These are phyloP conservation scores for Vulpes ferrilata DNA, from an alignment of 2,113 vertebrate species.

Conservation along the genomic window DNA sequence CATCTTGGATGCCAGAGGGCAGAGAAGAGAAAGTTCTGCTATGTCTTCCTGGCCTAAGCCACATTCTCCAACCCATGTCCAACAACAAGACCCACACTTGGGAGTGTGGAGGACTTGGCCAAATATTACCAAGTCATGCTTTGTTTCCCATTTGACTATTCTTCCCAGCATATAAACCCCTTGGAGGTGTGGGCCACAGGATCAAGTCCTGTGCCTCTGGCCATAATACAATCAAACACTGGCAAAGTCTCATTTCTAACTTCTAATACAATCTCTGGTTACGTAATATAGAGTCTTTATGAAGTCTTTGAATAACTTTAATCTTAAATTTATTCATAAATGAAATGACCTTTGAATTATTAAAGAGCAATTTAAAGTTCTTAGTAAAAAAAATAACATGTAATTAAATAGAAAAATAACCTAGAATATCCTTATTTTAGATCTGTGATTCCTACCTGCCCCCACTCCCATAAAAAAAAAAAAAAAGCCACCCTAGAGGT, in stretches of 20 bases:
- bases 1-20: background rate
- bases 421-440: conserved; percentile 8
- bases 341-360: background rate
- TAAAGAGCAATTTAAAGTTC: background rate
- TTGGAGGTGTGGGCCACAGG: background rate
- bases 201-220: background rate
- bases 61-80: background rate
- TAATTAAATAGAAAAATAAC: background rate
- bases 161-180: background rate
- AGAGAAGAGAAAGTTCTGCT: background rate
- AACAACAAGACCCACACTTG: background rate
- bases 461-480: background rate
- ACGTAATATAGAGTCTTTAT: background rate
- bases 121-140: background rate
- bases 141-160: background rate
- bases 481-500: background rate
- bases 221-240: background rate
- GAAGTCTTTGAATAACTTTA: background rate
- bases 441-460: background rate
- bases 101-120: background rate
- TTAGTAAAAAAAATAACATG: background rate
- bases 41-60: background rate
- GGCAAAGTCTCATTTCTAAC: background rate
- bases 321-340: conserved; percentile 20
- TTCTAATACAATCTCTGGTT: background rate